Percentiles rank a stretch among this genome's conserved stretches.
Evolutionary conservation across 2,797 vertebrate species (phyloP).

Genomic region (Takifugu ocellatus): DNA sequence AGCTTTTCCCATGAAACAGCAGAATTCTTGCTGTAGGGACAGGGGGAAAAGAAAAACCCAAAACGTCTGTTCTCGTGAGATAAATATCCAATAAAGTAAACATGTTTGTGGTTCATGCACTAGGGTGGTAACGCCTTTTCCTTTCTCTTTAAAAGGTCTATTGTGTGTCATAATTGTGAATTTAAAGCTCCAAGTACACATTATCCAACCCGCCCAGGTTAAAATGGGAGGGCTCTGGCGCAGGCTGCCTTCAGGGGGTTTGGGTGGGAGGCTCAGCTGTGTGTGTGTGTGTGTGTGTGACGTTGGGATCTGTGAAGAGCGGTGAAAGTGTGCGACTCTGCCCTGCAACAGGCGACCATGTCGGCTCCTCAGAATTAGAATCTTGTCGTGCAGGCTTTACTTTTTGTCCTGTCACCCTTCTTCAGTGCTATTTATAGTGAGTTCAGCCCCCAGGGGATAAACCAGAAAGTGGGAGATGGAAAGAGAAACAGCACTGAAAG

Average conservation of each 20-base stretch:
- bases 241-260: conserved; percentile 53
- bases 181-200: conserved; percentile 58
- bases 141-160: too few species aligned
- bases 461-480: conserved; percentile 24
- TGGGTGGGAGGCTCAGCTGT: conserved; percentile 49
- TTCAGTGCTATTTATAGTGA: conserved; percentile 60
- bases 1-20: conserved; percentile 17
- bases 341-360: conserved; percentile 51
- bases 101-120: conserved; percentile 4
- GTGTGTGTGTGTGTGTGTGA: conserved; percentile 59
- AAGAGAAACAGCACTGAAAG: conserved; percentile 16
- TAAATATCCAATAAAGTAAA: conserved; percentile 56
- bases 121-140: neutral
- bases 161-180: too few species aligned
- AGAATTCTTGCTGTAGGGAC: conserved; percentile 7
- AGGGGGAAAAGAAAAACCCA: conserved; percentile 17
- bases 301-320: conserved; percentile 39
- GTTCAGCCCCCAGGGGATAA: conserved; percentile 45
- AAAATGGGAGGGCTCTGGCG: conserved; percentile 52
- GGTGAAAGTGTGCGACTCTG: conserved; percentile 36
- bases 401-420: conserved; percentile 10
- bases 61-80: conserved; percentile 36
- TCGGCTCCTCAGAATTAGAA: conserved; percentile 21
- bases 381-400: conserved; percentile 18
- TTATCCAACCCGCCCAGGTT: conserved; percentile 65